A percentile compares a stretch with the other conserved stretches of the same genome.
Conservation (phyloP, 2,888 invertebrate genomes). For the Tolmerus cingulatus region DNA sequence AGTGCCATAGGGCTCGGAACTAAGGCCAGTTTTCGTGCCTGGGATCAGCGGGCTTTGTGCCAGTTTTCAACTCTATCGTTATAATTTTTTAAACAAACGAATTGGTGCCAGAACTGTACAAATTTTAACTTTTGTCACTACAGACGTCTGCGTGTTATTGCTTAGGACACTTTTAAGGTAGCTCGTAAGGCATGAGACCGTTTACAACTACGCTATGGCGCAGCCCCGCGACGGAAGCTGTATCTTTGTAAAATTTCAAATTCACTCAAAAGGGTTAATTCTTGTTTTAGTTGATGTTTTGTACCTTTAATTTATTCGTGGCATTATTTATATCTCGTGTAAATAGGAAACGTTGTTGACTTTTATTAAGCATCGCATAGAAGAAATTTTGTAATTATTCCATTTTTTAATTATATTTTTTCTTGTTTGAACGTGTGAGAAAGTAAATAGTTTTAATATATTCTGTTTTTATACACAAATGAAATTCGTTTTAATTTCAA, state of each 20-base stretch:
- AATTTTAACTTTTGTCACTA: conserved; percentile 8
- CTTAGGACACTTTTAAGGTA: neutral
- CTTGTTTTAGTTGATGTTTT: conserved; percentile 34
- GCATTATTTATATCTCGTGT: conserved; percentile 36
- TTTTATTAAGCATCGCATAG: conserved; percentile 25
- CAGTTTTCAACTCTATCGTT: conserved; percentile 24
- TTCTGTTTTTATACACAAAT: conserved; percentile 30
- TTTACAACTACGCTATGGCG: neutral
- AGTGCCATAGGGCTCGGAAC: conserved; percentile 29
- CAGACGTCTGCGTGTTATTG: neutral
- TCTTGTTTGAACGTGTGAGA: conserved; percentile 23
- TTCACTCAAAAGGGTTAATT: neutral
- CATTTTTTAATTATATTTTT: conserved; percentile 18
- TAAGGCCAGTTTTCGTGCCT: conserved; percentile 34
- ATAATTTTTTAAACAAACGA: neutral
- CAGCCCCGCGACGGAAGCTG: neutral
- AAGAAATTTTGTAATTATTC: conserved; percentile 24
- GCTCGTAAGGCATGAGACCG: neutral
- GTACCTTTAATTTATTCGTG: conserved; percentile 37
- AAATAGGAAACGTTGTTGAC: conserved; percentile 37
- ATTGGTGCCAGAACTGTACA: conserved; percentile 43
- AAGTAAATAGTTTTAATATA: conserved; percentile 39
- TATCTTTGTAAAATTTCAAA: conserved; percentile 5
- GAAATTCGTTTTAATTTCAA: neutral
- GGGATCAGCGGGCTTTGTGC: conserved; percentile 9